Base-by-base conservation (phyloP, 2,113 vertebrate species). In the Enhydra lutris region DNA sequence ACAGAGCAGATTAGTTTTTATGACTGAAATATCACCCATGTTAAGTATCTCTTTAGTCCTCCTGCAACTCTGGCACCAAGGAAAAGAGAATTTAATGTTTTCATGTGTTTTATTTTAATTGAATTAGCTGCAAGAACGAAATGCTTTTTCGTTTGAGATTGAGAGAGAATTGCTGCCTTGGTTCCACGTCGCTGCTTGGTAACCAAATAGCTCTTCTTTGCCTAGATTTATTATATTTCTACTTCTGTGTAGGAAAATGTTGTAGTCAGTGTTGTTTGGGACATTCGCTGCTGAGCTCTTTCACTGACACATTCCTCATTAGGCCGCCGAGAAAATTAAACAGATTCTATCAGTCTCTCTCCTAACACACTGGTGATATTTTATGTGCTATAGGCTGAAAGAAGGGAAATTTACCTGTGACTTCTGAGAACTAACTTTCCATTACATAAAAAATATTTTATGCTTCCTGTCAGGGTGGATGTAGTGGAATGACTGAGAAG, bases 251-350 rank as follows among this genome's bases (percentile, higher is more conserved):
- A 85, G 87, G 94, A 96, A 95, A 93, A 71, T 34, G 50, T 76
- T 76, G 52, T 78, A 89, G 78, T 84, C n/a, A 47, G 23, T 94
- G 63, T 82, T 91, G 59, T 84, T 95, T 83, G 59, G 63, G 36
- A 96, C 47, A 82, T 96, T 96, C 95, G 78, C 85, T 88, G 61
- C 47, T 76, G 63, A 95, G 85, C 65, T 96, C 81, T 83, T 84
- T 96, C n/a, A 83, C 23, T 89, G 73, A 80, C 36, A 69, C n/a
- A 95, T 50, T 96, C 69, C 86, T 97, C 76, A 85, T 97, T 97
- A 97, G 61, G 52, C n/a, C 80, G 79, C 84, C 73, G 84, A 95
- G 89, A 97, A 97, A 97, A 97, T 93, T 87, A 95, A 97, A 94
- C 34, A 57, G 65, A 93, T 92, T 97, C 86, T 94, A 92, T 86